Conservation (phyloP, 2,113 vertebrate genomes). For the Malurus elegans region DNA sequence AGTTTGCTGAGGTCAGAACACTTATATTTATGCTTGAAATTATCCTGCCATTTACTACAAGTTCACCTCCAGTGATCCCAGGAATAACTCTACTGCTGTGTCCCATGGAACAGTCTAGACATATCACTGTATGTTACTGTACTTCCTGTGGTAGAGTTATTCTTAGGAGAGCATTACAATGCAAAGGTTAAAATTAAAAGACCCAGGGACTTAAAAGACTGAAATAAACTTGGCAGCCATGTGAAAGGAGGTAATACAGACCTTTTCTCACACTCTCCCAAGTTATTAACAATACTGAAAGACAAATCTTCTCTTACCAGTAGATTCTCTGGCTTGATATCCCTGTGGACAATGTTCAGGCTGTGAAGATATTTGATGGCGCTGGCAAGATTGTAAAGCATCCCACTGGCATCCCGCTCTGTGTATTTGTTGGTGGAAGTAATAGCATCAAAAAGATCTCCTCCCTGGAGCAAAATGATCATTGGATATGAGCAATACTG, state of each 20-base stretch:
- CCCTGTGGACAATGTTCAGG: conserved; percentile 94
- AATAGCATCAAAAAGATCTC: conserved; percentile 97
- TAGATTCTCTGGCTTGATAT: conserved; percentile 98
- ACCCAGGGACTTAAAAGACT: neutral
- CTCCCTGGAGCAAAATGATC: conserved; percentile 81
- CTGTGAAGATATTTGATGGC: conserved; percentile 97
- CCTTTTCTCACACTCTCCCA: neutral
- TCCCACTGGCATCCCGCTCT: conserved; percentile 93
- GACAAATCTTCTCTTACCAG: conserved; percentile 79
- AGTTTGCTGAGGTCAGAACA: neutral
- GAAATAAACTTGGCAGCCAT: neutral
- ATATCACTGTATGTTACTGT: neutral
- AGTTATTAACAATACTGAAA: neutral
- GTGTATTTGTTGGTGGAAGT: conserved; percentile 98
- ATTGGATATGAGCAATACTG: neutral
- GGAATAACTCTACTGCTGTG: neutral
- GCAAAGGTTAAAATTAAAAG: neutral
- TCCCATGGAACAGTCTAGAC: neutral
- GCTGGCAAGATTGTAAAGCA: conserved; percentile 96
- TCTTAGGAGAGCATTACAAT: neutral
- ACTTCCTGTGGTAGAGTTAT: neutral
- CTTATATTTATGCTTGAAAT: neutral
- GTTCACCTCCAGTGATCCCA: neutral
- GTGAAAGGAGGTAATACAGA: neutral
- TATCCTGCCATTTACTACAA: neutral